Evolutionary conservation across 1,140 invertebrate genomes (phyloP).

Genomic region (Drosophila yakuba): DNA sequence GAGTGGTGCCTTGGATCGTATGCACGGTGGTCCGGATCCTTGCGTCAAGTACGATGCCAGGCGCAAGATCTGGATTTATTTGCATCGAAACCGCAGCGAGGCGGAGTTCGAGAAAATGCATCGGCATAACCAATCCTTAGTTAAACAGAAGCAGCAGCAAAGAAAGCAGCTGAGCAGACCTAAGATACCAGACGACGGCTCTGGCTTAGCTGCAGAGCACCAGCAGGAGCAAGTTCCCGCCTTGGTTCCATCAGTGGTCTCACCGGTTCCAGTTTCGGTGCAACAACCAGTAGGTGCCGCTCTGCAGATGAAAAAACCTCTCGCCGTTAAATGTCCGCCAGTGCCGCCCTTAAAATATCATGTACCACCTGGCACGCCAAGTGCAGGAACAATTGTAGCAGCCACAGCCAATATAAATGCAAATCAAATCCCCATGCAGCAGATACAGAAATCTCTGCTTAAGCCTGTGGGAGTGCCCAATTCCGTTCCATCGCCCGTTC

Average conservation of each 20-base stretch:
- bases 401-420: slow-evolving; percentile 16
- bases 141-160: slow-evolving; percentile 79
- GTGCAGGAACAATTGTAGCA: slow-evolving; percentile 10
- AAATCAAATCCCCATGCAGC: slow-evolving; percentile 6
- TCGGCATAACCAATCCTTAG: slow-evolving; percentile 73
- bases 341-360: slow-evolving; percentile 80
- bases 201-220: neutral
- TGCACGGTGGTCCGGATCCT: slow-evolving; percentile 95
- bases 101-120: slow-evolving; percentile 91
- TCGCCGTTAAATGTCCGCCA: slow-evolving; percentile 65
- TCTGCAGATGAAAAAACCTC: slow-evolving; percentile 51
- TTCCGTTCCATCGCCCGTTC: slow-evolving; percentile 15
- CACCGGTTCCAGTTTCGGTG: slow-evolving; percentile 14
- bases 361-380: slow-evolving; percentile 45
- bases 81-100: slow-evolving; percentile 91
- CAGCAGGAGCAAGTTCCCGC: slow-evolving; percentile 38
- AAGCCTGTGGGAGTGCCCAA: slow-evolving; percentile 49
- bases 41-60: slow-evolving; percentile 96
- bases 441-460: slow-evolving; percentile 71
- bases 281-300: slow-evolving; percentile 7
- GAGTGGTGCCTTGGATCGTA: slow-evolving; percentile 93
- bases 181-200: slow-evolving; percentile 36
- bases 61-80: slow-evolving; percentile 95
- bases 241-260: slow-evolving; percentile 64
- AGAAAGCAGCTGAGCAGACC: slow-evolving; percentile 58